Percentiles rank a stretch among this genome's conserved stretches.
Evolutionary conservation across 2,888 invertebrate species (phyloP).

Genomic region (Pyrochroa serraticornis): DNA sequence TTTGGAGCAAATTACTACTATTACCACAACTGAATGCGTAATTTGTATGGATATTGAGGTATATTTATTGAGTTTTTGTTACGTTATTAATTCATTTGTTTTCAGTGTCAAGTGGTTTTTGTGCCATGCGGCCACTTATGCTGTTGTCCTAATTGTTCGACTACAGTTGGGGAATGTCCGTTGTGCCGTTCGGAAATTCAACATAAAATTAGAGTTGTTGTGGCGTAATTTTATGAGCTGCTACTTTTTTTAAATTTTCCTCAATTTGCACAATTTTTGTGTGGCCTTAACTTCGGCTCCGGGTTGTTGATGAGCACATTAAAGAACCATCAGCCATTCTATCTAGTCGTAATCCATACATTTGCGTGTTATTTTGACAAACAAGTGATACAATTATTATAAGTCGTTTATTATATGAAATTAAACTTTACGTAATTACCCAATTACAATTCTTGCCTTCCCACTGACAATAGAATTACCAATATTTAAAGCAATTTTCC

Average conservation of each 20-base stretch:
- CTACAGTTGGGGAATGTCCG: conserved; percentile 70
- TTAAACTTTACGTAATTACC: too few species aligned
- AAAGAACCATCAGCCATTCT: not conserved
- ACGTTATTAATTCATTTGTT: conserved; percentile 8
- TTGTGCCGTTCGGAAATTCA: conserved; percentile 77
- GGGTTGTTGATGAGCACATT: not conserved
- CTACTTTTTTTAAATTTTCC: conserved; percentile 41
- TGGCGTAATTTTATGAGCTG: conserved; percentile 56
- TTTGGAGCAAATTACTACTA: conserved; percentile 44
- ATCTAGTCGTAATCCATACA: not conserved
- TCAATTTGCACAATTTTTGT: conserved; percentile 22
- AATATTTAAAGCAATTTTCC: not conserved
- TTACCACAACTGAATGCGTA: conserved; percentile 73
- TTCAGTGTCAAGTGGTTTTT: conserved; percentile 77
- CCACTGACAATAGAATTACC: not conserved
- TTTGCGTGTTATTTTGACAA: not conserved
- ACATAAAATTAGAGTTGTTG: conserved; percentile 70
- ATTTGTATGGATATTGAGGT: conserved; percentile 80
- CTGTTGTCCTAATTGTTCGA: conserved; percentile 75
- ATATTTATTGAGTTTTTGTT: conserved; percentile 44
- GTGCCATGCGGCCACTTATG: conserved; percentile 89
- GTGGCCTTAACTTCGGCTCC: conserved; percentile 11
- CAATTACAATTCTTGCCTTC: not conserved
- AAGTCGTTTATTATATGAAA: too few species aligned
- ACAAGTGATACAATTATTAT: not conserved